Percentiles rank a stretch among this genome's conserved stretches.
phyloP scores from a whole-genome alignment of 2,113 vertebrate species.

The Heloderma charlesbogerti region DNA sequence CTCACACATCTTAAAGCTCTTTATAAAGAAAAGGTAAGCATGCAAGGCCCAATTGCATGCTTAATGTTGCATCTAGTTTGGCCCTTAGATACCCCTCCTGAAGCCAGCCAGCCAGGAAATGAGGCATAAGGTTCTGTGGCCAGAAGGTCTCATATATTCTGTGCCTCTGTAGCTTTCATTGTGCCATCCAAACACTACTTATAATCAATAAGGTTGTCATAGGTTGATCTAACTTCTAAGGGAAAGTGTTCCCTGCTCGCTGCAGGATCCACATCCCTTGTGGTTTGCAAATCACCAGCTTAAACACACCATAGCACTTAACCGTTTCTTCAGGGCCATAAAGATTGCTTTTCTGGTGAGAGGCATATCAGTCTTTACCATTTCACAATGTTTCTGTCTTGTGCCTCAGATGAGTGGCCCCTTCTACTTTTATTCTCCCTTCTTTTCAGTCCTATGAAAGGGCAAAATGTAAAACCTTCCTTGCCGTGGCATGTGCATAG shows the following conservation, averaged over 20 bases:
- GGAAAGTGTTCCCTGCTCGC: background rate
- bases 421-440: background rate
- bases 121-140: background rate
- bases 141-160: background rate
- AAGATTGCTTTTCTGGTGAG: background rate
- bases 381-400: background rate
- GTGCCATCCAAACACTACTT: background rate
- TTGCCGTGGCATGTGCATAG: background rate
- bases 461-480: background rate
- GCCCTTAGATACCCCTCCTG: background rate
- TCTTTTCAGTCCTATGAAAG: background rate
- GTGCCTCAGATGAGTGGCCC: background rate
- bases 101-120: background rate
- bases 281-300: background rate
- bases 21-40: background rate
- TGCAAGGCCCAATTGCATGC: background rate
- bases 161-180: background rate
- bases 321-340: background rate
- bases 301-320: background rate
- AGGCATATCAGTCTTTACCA: background rate
- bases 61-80: background rate
- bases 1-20: background rate
- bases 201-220: background rate
- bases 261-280: too few relatives aligned
- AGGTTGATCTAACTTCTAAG: too few relatives aligned